Evolutionary conservation across 2,113 vertebrate species (phyloP).

Genomic region (Prochilodus magdalenae): DNA sequence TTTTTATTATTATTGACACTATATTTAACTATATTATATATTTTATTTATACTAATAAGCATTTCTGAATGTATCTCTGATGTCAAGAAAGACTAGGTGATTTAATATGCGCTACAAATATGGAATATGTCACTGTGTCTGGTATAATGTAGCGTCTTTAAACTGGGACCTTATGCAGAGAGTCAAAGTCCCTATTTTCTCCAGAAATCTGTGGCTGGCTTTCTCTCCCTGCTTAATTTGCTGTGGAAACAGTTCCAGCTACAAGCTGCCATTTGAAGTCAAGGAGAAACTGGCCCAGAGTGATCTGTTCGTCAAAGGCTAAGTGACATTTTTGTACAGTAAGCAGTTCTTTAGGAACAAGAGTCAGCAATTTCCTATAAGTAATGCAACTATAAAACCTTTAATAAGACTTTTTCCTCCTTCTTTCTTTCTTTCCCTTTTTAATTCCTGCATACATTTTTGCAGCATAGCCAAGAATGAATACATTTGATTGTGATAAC

Average conservation of each 20-base stretch:
- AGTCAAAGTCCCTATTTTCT: conserved; percentile 17
- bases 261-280: background rate
- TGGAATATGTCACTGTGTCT: background rate
- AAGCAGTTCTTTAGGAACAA: conserved; percentile 2
- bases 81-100: background rate
- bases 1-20: too few relatives aligned
- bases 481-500: too few relatives aligned
- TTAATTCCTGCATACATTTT: too few relatives aligned
- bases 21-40: too few relatives aligned
- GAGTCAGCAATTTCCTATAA: background rate
- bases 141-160: background rate
- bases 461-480: too few relatives aligned
- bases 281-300: conserved; percentile 20
- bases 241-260: background rate
- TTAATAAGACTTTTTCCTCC: background rate
- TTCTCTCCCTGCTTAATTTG: conserved; percentile 24
- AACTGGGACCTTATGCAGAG: conserved; percentile 36
- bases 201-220: background rate
- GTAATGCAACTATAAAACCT: background rate
- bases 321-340: conserved; percentile 16
- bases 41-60: too few relatives aligned
- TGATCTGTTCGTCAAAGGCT: conserved; percentile 8
- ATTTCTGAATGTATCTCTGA: background rate
- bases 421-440: too few relatives aligned
- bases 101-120: background rate